These are phyloP conservation scores for Trachelus troglodyta DNA, from an alignment of 2,888 invertebrate genomes.

Conservation along the genomic window DNA sequence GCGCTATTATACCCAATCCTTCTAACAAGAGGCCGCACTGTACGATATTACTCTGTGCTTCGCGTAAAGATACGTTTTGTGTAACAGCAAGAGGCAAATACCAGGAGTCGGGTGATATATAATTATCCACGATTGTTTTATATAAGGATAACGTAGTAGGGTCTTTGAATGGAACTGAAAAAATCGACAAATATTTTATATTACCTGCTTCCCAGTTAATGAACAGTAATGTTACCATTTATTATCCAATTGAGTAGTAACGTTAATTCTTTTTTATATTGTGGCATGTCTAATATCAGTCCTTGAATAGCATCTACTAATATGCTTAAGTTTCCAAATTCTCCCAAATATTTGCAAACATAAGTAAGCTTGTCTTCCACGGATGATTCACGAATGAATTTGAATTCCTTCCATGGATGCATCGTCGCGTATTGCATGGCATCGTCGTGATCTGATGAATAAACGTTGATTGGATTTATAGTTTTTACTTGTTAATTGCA, in stretches of 20 bases:
- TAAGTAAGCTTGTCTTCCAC: slow-evolving; percentile 69
- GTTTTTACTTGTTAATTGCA: background rate
- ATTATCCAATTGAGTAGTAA: slow-evolving; percentile 72
- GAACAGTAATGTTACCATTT: slow-evolving; percentile 58
- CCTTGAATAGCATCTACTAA: slow-evolving; percentile 75
- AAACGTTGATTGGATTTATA: slow-evolving; percentile 7
- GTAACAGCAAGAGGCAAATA: slow-evolving; percentile 48
- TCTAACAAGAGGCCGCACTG: slow-evolving; percentile 77
- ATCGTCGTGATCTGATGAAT: slow-evolving; percentile 61
- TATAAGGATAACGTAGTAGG: slow-evolving; percentile 36
- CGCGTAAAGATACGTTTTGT: slow-evolving; percentile 43
- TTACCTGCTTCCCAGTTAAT: background rate
- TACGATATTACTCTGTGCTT: slow-evolving; percentile 75
- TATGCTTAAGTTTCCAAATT: slow-evolving; percentile 69
- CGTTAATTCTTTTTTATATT: slow-evolving; percentile 72
- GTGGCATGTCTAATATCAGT: slow-evolving; percentile 68
- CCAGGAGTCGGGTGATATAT: slow-evolving; percentile 53
- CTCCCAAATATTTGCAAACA: slow-evolving; percentile 71
- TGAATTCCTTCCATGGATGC: slow-evolving; percentile 74
- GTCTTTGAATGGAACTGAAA: slow-evolving; percentile 38
- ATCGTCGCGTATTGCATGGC: slow-evolving; percentile 55
- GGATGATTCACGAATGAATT: slow-evolving; percentile 69
- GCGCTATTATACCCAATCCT: slow-evolving; percentile 76
- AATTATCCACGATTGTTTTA: slow-evolving; percentile 53
- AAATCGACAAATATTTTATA: background rate